These are phyloP conservation scores for Calameuta pallipes DNA, from an alignment of 2,888 invertebrate genomes.

Conservation along the genomic window DNA sequence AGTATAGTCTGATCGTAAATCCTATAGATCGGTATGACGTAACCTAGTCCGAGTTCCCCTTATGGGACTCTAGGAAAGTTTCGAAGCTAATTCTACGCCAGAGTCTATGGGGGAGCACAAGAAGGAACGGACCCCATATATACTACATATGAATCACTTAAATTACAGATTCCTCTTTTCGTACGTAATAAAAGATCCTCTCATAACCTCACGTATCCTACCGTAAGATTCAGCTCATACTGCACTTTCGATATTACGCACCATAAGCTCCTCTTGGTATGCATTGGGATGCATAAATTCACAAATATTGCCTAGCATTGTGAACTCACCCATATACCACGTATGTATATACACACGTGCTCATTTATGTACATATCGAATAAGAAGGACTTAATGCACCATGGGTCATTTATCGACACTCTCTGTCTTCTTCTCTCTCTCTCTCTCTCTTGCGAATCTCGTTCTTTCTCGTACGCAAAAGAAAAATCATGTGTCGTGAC, in stretches of 20 bases:
- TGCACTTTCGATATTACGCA: background rate
- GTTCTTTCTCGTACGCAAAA: background rate
- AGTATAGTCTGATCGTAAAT: background rate
- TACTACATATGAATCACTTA: background rate
- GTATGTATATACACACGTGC: background rate
- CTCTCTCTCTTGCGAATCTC: background rate
- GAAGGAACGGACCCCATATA: background rate
- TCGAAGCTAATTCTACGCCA: background rate
- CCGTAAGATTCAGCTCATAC: background rate
- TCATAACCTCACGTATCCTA: background rate
- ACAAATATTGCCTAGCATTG: background rate
- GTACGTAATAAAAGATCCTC: slow-evolving; percentile 1
- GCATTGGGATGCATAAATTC: background rate
- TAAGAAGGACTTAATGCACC: background rate
- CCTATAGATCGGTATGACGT: background rate
- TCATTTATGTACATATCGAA: background rate
- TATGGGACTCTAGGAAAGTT: background rate
- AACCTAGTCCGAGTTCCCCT: background rate
- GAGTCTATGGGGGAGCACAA: background rate
- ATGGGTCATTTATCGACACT: background rate
- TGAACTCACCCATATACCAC: background rate
- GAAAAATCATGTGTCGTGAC: background rate
- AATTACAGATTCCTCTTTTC: slow-evolving; percentile 2
- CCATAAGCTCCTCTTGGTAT: background rate
- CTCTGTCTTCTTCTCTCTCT: background rate